Percentiles rank a stretch among this genome's conserved stretches.
phyloP scores from a whole-genome alignment of 2,797 vertebrate genomes.

The Crax fasciolata region DNA sequence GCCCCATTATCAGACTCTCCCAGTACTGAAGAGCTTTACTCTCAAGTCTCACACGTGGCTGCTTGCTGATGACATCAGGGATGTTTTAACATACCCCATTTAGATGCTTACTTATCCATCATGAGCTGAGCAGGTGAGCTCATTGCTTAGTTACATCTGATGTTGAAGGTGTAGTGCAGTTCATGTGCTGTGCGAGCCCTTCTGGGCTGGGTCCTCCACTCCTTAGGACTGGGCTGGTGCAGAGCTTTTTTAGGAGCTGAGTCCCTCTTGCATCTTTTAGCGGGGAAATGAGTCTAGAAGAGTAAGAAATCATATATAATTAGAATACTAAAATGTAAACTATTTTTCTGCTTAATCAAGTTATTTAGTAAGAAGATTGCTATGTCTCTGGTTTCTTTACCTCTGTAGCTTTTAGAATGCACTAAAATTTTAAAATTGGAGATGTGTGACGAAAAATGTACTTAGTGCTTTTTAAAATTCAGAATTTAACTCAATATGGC shows the following conservation, averaged over 20 bases:
- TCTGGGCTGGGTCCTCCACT: not conserved
- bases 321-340: not conserved
- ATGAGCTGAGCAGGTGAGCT: not conserved
- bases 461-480: too few species aligned
- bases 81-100: not conserved
- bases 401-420: not conserved
- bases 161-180: not conserved
- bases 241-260: not conserved
- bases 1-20: not conserved
- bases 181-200: fast-evolving
- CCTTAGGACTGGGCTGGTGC: not conserved
- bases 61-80: not conserved
- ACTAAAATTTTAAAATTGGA: not conserved
- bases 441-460: not conserved
- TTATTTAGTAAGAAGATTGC: not conserved
- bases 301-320: not conserved
- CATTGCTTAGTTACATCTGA: not conserved
- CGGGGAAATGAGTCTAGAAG: not conserved
- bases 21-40: not conserved
- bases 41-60: not conserved
- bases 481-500: not conserved
- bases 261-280: not conserved
- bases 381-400: not conserved
- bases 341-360: not conserved
- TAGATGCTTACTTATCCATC: not conserved